phyloP scores from a whole-genome alignment of 2,113 vertebrate genomes.

The Phylloscopus whistleri region DNA sequence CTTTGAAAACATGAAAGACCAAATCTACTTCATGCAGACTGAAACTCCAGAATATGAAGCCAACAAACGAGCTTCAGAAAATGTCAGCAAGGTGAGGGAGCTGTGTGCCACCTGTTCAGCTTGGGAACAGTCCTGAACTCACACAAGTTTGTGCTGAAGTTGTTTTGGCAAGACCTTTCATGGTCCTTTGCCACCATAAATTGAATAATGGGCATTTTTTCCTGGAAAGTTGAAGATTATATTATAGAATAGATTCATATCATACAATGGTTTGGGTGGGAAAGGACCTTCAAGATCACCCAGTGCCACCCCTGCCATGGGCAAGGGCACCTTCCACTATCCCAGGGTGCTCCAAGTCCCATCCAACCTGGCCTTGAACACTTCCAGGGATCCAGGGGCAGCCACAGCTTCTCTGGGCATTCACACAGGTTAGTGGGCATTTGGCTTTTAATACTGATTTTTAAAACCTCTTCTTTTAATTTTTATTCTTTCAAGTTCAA shows the following conservation, averaged over 20 bases:
- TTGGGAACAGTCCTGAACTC: background rate
- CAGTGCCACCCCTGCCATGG: background rate
- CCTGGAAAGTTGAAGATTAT: background rate
- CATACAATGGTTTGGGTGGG: background rate
- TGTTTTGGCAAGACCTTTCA: background rate
- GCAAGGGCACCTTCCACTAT: background rate
- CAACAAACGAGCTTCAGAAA: constrained; percentile 82
- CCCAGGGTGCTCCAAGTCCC: background rate
- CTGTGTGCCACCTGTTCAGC: background rate
- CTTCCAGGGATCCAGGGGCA: background rate
- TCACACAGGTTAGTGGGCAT: background rate
- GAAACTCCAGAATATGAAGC: constrained; percentile 89
- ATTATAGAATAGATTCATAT: too few species aligned
- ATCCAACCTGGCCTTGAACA: accelerated
- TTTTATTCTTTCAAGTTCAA: constrained; percentile 78
- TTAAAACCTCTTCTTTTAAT: background rate
- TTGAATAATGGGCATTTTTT: background rate
- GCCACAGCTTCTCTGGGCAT: background rate
- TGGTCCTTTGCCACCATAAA: background rate
- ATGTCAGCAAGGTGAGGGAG: constrained; percentile 81
- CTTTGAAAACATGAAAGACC: constrained; percentile 89
- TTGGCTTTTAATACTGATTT: background rate
- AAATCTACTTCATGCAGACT: constrained; percentile 97
- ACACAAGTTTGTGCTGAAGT: background rate
- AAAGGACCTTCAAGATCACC: background rate